Base-by-base conservation (phyloP, 2,888 invertebrate genomes). In the Aspidiotus destructor region DNA sequence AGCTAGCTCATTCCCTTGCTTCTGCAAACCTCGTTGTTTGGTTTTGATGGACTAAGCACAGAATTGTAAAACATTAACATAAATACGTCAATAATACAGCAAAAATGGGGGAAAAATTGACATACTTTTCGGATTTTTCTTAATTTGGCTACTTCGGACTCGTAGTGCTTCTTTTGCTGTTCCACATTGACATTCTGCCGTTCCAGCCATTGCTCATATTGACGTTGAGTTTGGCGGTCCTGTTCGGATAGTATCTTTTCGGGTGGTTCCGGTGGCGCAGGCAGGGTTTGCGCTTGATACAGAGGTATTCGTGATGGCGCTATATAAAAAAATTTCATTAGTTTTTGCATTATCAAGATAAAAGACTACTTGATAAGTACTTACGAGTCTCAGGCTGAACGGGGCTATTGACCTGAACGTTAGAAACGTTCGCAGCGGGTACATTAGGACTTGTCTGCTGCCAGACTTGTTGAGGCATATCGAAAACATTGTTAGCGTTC, bases 141-240 rank as follows among this genome's bases (percentile, higher is more conserved):
- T 71, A 92, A 83, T 79, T 93, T 92, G 76, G 85, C 86, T 71
- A 94, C 89, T 80, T 93, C 92, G 64, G 86, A 85, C 77, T 94
- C 92, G 78, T 91, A 88, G 78, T 85, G 86, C 76, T 89, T 88
- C 74, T 90, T 83, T 78, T 93, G 91, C 75, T 86, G 85, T 65
- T 82, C 78, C 69, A 90, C 81, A 74, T 85, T 82, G 71, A 84
- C 83, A 77, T 87, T 86, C 78, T 89, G 89, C 76, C 87, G 85
- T 76, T 85, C 84, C 73, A 93, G 81, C 92, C 92, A 93, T 75
- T 88, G 86, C 77, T 93, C 92, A 79, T 93, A 91, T 72, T 85
- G 81, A 62, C 84, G 77, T 74, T 87, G 86, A 73, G 84, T 80
- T 78, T 86, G 87, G 72, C 86, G 82, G 78, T 90, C 90, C 74